Conservation (phyloP, 2,797 vertebrate species). For the Simalia tracyae region DNA sequence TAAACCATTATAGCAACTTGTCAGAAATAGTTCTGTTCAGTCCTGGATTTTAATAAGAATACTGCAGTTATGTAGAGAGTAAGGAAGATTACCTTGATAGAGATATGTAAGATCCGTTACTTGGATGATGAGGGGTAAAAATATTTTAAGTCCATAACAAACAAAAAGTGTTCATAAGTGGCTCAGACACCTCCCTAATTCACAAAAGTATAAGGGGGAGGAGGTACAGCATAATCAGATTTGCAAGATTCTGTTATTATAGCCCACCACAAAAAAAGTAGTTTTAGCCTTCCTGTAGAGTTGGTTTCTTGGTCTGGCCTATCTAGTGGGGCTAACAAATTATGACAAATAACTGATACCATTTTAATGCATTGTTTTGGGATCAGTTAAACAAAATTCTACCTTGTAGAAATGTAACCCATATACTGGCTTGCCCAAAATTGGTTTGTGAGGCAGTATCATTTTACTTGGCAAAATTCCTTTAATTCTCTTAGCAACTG, state of each 20-base stretch:
- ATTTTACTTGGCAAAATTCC: not conserved
- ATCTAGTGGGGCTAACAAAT: not conserved
- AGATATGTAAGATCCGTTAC: not conserved
- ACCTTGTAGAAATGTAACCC: not conserved
- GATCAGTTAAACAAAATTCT: not conserved
- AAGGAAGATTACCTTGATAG: not conserved
- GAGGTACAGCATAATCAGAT: not conserved
- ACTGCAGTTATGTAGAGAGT: not conserved
- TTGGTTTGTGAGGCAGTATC: not conserved
- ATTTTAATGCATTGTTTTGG: not conserved
- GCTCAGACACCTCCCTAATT: not conserved
- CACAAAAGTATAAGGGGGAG: not conserved
- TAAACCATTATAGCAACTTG: not conserved
- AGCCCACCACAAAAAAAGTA: not conserved
- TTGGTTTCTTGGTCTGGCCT: not conserved
- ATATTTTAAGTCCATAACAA: not conserved
- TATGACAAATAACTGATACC: not conserved
- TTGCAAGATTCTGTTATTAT: not conserved
- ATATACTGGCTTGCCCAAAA: not conserved
- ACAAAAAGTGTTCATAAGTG: not conserved
- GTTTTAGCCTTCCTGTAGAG: not conserved
- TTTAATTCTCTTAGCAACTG: not conserved
- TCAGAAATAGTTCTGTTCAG: not conserved
- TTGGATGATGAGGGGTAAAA: not conserved
- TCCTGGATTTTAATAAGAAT: not conserved